A percentile compares a stretch with the other conserved stretches of the same genome.
Conservation (phyloP, 2,113 vertebrate species). For the Centropus unirufus region DNA sequence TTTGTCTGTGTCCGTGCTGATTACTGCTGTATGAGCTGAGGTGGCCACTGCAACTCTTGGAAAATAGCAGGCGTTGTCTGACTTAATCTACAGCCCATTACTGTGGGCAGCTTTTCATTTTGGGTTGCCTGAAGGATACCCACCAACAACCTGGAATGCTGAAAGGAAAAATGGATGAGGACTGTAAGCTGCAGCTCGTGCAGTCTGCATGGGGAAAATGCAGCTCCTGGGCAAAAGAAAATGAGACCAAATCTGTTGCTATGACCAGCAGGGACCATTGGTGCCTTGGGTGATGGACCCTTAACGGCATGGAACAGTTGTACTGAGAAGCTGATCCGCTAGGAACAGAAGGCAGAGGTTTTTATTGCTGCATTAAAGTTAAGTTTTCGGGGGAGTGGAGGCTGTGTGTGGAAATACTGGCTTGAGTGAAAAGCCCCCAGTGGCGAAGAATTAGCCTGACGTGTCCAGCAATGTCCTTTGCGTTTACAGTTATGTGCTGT, state of each 20-base stretch:
- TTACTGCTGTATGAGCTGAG: neutral
- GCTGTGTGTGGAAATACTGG: neutral
- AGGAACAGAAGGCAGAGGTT: neutral
- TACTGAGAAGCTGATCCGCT: neutral
- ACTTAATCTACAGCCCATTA: accelerated
- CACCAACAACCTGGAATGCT: accelerated
- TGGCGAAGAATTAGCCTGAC: neutral
- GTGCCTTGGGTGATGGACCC: neutral
- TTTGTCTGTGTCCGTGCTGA: neutral
- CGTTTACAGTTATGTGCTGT: accelerated
- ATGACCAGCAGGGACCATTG: accelerated
- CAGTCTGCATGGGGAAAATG: accelerated
- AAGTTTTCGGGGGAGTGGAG: neutral
- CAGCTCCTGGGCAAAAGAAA: neutral
- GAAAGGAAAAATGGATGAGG: neutral
- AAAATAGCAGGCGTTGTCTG: neutral
- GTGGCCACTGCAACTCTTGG: neutral
- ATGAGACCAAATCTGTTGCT: neutral
- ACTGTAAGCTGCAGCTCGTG: neutral
- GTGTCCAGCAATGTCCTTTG: neutral
- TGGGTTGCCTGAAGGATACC: neutral
- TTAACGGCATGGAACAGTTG: neutral
- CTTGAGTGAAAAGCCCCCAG: neutral
- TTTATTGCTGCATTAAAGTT: neutral
- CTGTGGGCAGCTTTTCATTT: neutral